These are phyloP conservation scores for Lutraria lutraria DNA, from an alignment of 2,888 invertebrate species.

Conservation along the genomic window DNA sequence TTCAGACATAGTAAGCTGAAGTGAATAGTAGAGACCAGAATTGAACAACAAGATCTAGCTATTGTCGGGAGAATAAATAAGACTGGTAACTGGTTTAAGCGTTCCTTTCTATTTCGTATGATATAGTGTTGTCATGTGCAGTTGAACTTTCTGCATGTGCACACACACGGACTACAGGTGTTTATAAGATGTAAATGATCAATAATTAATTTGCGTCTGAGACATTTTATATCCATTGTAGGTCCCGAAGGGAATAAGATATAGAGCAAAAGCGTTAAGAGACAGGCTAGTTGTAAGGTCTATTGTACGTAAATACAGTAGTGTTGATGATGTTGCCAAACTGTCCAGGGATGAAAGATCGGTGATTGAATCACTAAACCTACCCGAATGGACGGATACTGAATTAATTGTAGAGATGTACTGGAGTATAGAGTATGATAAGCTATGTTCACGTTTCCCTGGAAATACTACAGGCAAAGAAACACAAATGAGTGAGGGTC, in stretches of 20 bases:
- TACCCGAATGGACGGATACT: too few relatives aligned
- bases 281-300: not conserved
- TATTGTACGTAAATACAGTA: not conserved
- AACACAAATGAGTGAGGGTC: not conserved
- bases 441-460: not conserved
- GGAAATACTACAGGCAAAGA: not conserved
- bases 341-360: not conserved
- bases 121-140: too few relatives aligned
- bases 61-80: too few relatives aligned
- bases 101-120: too few relatives aligned
- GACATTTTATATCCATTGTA: not conserved
- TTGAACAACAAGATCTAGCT: too few relatives aligned
- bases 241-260: not conserved
- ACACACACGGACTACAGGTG: too few relatives aligned
- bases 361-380: not conserved
- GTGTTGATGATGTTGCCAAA: not conserved
- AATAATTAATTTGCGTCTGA: too few relatives aligned
- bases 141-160: too few relatives aligned
- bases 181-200: too few relatives aligned
- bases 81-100: too few relatives aligned
- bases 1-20: too few relatives aligned
- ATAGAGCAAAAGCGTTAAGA: not conserved
- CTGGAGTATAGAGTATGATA: not conserved
- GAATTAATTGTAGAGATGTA: not conserved
- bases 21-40: too few relatives aligned